Conservation (phyloP, 1,140 invertebrate genomes). For the Rhyzopertha dominica region DNA sequence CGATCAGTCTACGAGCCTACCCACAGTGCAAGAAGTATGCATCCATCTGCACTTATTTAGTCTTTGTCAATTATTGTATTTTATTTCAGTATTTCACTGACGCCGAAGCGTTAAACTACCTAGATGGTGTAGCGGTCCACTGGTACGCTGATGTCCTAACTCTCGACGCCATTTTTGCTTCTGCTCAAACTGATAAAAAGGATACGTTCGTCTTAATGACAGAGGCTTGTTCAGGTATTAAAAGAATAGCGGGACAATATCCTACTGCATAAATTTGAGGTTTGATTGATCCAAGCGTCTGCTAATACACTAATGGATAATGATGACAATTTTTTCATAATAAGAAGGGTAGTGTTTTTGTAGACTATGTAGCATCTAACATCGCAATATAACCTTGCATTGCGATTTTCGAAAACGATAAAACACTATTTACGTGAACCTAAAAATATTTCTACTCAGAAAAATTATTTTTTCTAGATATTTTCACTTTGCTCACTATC, state of each 20-base stretch:
- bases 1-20: constrained; percentile 60
- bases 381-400: no score
- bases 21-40: constrained; percentile 57
- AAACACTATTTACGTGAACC: no score
- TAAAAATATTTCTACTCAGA: no score
- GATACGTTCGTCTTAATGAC: constrained; percentile 70
- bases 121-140: constrained; percentile 74
- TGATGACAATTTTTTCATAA: no score
- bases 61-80: constrained; percentile 8
- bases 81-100: constrained; percentile 35
- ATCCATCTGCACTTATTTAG: constrained; percentile 1
- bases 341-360: no score
- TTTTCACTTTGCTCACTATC: no score
- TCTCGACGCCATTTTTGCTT: constrained; percentile 50
- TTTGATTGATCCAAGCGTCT: no score
- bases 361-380: neutral
- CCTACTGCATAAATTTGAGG: no score
- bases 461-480: no score
- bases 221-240: constrained; percentile 69
- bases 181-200: constrained; percentile 55
- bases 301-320: no score
- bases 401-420: no score
- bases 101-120: constrained; percentile 50
- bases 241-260: no score
- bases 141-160: constrained; percentile 65